These are phyloP conservation scores for Drosophila histrio DNA, from an alignment of 2,888 invertebrate genomes.

Conservation along the genomic window DNA sequence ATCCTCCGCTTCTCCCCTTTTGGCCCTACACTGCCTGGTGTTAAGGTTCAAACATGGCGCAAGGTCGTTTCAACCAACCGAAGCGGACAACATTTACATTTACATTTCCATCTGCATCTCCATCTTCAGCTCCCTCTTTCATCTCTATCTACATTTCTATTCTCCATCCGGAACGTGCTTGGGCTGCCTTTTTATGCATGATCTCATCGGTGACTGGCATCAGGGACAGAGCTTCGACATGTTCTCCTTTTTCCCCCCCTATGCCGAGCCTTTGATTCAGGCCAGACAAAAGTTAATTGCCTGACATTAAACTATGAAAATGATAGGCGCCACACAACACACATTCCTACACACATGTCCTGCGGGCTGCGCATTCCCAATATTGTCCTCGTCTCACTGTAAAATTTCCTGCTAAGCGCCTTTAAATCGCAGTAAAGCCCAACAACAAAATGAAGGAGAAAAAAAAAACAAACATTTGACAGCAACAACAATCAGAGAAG, in stretches of 20 bases:
- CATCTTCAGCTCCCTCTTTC: neutral
- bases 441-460: neutral
- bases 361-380: slow-evolving; percentile 35
- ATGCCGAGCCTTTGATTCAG: slow-evolving; percentile 21
- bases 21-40: slow-evolving; percentile 41
- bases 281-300: slow-evolving; percentile 77
- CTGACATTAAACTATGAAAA: slow-evolving; percentile 78
- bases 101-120: slow-evolving; percentile 65
- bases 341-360: slow-evolving; percentile 18
- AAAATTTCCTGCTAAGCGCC: slow-evolving; percentile 52
- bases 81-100: slow-evolving; percentile 71
- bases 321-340: slow-evolving; percentile 59
- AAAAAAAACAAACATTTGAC: slow-evolving; percentile 45
- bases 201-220: slow-evolving; percentile 77
- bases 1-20: too few species aligned
- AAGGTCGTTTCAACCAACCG: slow-evolving; percentile 72
- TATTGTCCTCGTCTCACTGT: slow-evolving; percentile 32
- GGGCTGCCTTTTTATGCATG: slow-evolving; percentile 74
- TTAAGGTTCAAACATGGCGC: slow-evolving; percentile 78
- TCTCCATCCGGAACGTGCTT: slow-evolving; percentile 44
- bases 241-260: neutral
- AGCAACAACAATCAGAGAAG: slow-evolving; percentile 13
- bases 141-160: slow-evolving; percentile 6
- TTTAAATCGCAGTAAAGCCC: slow-evolving; percentile 35
- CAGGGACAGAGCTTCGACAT: slow-evolving; percentile 37